A percentile compares a stretch with the other conserved stretches of the same genome.
Evolutionary conservation across 2,888 invertebrate species (phyloP).

Genomic region (Melangyna quadrimaculata): DNA sequence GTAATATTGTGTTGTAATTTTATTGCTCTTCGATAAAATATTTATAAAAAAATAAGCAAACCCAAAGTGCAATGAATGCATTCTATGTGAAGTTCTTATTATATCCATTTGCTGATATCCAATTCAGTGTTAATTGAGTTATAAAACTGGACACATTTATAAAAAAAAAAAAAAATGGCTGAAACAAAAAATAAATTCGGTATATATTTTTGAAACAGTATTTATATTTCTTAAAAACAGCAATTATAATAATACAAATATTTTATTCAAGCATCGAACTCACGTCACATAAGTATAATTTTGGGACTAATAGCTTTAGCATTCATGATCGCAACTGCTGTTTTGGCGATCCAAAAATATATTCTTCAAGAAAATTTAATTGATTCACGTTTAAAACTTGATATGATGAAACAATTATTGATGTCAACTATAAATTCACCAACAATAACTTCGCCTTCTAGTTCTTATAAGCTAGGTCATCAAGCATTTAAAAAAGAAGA

Average conservation of each 20-base stretch:
- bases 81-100: too few species aligned
- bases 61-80: too few species aligned
- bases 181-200: neutral
- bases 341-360: constrained; percentile 74
- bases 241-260: too few species aligned
- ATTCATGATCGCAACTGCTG: constrained; percentile 74
- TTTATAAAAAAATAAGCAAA: too few species aligned
- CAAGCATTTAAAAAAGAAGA: neutral
- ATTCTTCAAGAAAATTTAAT: constrained; percentile 72
- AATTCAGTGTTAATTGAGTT: too few species aligned
- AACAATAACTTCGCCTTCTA: neutral
- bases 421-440: constrained; percentile 51
- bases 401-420: constrained; percentile 74
- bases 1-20: too few species aligned
- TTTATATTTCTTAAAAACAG: neutral
- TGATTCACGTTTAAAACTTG: constrained; percentile 74
- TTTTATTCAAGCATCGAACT: constrained; percentile 9
- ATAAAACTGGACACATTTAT: too few species aligned
- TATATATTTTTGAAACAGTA: neutral
- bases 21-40: too few species aligned
- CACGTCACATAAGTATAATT: constrained; percentile 66
- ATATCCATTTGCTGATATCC: too few species aligned
- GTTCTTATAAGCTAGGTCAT: neutral
- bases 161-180: too few species aligned
- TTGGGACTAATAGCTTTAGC: constrained; percentile 74